A percentile compares a stretch with the other conserved stretches of the same genome.
phyloP scores from a whole-genome alignment of 1,140 invertebrate species.

The Oreohelix idahoensis region DNA sequence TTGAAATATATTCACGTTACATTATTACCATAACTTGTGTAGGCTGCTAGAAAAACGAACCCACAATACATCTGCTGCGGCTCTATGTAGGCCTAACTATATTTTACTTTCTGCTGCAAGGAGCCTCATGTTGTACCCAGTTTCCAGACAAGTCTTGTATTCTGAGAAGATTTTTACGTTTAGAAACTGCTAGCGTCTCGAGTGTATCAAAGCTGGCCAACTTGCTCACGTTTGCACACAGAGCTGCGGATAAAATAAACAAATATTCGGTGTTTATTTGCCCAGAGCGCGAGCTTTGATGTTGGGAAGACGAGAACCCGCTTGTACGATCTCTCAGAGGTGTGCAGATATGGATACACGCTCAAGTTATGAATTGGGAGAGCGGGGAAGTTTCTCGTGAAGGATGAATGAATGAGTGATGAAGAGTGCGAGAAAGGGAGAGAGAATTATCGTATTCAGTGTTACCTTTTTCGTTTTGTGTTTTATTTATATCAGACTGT shows the following conservation, averaged over 20 bases:
- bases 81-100: too few species aligned
- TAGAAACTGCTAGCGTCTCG: background rate
- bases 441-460: too few species aligned
- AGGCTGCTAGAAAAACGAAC: background rate
- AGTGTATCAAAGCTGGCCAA: conserved; percentile 8
- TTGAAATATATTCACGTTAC: too few species aligned
- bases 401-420: conserved; percentile 10
- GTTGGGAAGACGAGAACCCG: background rate
- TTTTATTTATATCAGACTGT: too few species aligned
- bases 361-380: background rate
- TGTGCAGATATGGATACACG: conserved; percentile 3
- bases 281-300: background rate
- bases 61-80: background rate
- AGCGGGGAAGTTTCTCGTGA: background rate
- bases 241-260: background rate
- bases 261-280: conserved; percentile 2
- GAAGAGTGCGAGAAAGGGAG: conserved; percentile 22
- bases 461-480: too few species aligned
- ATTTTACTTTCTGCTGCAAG: background rate
- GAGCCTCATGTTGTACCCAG: background rate
- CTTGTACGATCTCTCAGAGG: background rate
- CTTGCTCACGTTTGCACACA: background rate
- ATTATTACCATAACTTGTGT: too few species aligned
- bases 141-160: background rate
- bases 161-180: background rate